Percentiles rank a stretch among this genome's conserved stretches.
Conservation (phyloP, 2,797 vertebrate genomes). For the Molossus molossus region DNA sequence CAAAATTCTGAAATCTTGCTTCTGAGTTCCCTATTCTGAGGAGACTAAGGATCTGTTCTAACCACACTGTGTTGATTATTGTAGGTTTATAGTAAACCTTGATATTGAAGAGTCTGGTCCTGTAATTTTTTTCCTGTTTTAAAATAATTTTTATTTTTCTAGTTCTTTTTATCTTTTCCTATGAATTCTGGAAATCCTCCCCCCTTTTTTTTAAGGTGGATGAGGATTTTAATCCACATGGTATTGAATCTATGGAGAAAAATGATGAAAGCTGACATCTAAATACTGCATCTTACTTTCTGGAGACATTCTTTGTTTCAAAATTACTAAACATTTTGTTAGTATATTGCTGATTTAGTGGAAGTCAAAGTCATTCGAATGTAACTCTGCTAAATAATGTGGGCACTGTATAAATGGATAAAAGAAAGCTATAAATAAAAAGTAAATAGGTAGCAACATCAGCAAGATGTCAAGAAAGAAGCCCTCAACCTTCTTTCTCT, state of each 20-base stretch:
- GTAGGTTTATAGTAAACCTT: not conserved
- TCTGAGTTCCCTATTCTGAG: not conserved
- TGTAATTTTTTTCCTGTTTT: not conserved
- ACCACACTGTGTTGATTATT: not conserved
- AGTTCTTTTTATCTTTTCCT: not conserved
- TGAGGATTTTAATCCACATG: not conserved
- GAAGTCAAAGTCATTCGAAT: not conserved
- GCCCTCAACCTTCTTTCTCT: not conserved
- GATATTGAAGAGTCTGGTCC: not conserved
- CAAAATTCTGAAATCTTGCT: not conserved
- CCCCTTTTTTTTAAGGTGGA: not conserved
- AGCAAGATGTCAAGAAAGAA: not conserved
- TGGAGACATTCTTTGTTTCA: not conserved
- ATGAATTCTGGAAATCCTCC: not conserved
- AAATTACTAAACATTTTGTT: not conserved
- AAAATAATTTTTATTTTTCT: not conserved
- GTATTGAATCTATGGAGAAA: not conserved
- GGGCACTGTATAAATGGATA: not conserved
- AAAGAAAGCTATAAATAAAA: not conserved
- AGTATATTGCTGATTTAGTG: not conserved
- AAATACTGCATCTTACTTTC: not conserved
- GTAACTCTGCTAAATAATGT: not conserved
- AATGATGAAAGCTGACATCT: not conserved
- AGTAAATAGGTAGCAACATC: not conserved
- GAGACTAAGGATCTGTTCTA: not conserved